A percentile compares a stretch with the other conserved stretches of the same genome.
phyloP scores from a whole-genome alignment of 2,888 invertebrate genomes.

The Disparrhopalites patrizii region DNA sequence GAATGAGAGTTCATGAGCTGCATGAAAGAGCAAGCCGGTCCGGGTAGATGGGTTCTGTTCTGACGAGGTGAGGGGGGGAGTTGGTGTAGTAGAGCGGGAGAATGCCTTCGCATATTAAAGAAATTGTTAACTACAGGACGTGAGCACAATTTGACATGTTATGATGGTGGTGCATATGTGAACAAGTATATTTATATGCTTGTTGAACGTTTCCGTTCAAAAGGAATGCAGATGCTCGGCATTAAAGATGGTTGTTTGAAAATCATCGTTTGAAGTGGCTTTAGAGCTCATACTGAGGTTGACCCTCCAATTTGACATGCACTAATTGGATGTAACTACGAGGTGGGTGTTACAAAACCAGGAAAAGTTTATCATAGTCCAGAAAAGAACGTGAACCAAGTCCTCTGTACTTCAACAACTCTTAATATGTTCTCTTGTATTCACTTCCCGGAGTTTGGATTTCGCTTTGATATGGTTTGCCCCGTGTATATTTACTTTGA shows the following conservation, averaged over 20 bases:
- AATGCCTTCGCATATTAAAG: too few species aligned
- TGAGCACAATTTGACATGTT: background rate
- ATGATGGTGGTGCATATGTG: background rate
- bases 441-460: background rate
- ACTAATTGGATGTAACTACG: slow-evolving; percentile 24
- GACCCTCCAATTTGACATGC: slow-evolving; percentile 25
- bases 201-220: too few species aligned
- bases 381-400: slow-evolving; percentile 17
- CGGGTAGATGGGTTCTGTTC: too few species aligned
- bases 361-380: slow-evolving; percentile 23
- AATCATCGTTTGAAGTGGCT: slow-evolving; percentile 17
- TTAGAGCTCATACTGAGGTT: slow-evolving; percentile 18
- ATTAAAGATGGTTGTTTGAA: background rate
- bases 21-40: too few species aligned
- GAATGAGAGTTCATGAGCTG: too few species aligned
- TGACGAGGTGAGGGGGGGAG: too few species aligned
- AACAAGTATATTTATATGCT: background rate
- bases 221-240: too few species aligned
- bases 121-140: too few species aligned
- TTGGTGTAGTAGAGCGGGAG: background rate
- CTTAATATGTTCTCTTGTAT: too few species aligned
- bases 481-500: slow-evolving; percentile 8
- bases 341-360: background rate
- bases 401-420: slow-evolving; percentile 4
- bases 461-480: slow-evolving; percentile 19